Evolutionary conservation across 1,140 invertebrate genomes (phyloP).

Genomic region (Psix sp.): DNA sequence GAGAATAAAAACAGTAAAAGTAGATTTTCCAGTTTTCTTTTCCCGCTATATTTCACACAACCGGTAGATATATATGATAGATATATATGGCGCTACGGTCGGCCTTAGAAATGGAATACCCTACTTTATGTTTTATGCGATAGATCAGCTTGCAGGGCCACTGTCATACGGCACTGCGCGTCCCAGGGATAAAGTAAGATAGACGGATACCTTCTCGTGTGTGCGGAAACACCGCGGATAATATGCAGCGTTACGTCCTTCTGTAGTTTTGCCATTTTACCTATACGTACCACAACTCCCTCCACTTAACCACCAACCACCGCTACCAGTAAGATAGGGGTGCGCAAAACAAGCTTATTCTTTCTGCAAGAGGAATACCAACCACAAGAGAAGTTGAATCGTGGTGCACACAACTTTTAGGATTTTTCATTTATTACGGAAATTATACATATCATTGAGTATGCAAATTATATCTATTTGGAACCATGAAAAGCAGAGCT

Average conservation of each 20-base stretch:
- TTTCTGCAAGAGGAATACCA: too few species aligned
- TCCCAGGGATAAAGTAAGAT: slow-evolving; percentile 76
- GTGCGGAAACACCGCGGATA: slow-evolving; percentile 72
- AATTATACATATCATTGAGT: too few species aligned
- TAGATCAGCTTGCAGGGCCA: slow-evolving; percentile 75
- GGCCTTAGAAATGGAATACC: slow-evolving; percentile 75
- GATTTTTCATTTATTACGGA: too few species aligned
- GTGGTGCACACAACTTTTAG: too few species aligned
- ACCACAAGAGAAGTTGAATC: too few species aligned
- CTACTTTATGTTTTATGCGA: slow-evolving; percentile 77
- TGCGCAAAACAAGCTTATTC: too few species aligned
- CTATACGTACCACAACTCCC: slow-evolving; percentile 60
- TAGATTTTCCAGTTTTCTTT: slow-evolving; percentile 54
- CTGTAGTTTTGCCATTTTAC: slow-evolving; percentile 71
- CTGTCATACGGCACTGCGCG: slow-evolving; percentile 73
- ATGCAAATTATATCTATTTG: too few species aligned
- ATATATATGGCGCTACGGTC: slow-evolving; percentile 50
- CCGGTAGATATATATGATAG: slow-evolving; percentile 57
- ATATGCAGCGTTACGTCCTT: slow-evolving; percentile 74
- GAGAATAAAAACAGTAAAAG: slow-evolving; percentile 52
- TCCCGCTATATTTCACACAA: slow-evolving; percentile 57
- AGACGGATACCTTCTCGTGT: slow-evolving; percentile 73
- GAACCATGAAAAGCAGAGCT: too few species aligned
- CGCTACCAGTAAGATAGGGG: slow-evolving; percentile 50
- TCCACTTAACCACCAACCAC: slow-evolving; percentile 39